Conservation (phyloP, 2,113 vertebrate genomes). For the Gallinago media region DNA sequence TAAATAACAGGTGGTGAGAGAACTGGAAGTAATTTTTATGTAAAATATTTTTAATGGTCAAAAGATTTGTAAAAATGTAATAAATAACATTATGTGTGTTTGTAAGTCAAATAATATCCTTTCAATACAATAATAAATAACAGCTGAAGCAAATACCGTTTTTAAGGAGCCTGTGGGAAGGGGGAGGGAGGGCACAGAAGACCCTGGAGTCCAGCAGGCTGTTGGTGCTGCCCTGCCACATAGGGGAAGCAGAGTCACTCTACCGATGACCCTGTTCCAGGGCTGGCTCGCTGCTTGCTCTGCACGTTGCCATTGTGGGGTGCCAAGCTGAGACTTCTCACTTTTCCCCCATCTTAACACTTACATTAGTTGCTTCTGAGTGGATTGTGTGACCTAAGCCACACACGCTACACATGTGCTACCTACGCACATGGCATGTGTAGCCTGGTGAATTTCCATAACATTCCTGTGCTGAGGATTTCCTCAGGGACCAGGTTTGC, state of each 20-base stretch:
- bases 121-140: slow-evolving; percentile 13
- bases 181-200: not conserved
- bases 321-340: not conserved
- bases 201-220: not conserved
- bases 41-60: slow-evolving; percentile 8
- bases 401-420: not conserved
- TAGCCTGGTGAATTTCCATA: not conserved
- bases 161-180: not conserved
- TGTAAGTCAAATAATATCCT: not conserved
- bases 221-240: not conserved
- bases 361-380: not conserved
- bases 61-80: slow-evolving; percentile 33
- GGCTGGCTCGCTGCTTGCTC: not conserved
- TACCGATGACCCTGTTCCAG: not conserved
- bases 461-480: fast-evolving
- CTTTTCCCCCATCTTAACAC: not conserved
- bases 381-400: not conserved
- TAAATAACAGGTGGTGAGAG: not conserved
- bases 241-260: not conserved
- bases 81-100: not conserved
- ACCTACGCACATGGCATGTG: not conserved
- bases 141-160: not conserved
- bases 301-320: not conserved
- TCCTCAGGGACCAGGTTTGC: not conserved
- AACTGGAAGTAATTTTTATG: not conserved